Base-by-base conservation (phyloP, 2,113 vertebrate species). In the Hyaena hyaena region DNA sequence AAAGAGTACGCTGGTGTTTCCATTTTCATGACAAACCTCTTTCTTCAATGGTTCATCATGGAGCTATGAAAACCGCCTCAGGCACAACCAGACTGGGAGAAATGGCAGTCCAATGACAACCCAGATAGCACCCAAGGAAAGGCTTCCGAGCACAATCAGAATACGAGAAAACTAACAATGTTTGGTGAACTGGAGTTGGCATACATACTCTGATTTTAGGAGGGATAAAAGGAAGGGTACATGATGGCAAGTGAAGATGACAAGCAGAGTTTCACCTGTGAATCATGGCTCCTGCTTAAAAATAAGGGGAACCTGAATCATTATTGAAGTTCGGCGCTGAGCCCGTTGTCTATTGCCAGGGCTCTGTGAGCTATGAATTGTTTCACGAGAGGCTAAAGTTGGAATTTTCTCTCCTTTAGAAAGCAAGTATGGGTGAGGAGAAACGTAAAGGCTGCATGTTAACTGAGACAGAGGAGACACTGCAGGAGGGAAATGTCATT, bases 51-150 rank as follows among this genome's bases (percentile, higher is more conserved):
- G 65, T 33, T 95, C 48, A 55, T 90, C 81, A 92, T 79, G 89
- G 86, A 92, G 89, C 81, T 83, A 84, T 50, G 89, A 97, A 97
- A 96, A 94, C 65, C 90, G 95, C 92, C 96, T 81, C 43, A 88
- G 90, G 95, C 81, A 92, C 88, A 95, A 85, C 31, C 53, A 45
- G 45, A 26, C 84, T 45, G 61, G 83, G 76, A 93, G 87, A 85
- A 93, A 63, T 58, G 87, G 90, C 69, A 95, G 93, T 58, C n/a
- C 95, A 95, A 76, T 79, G 92, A 95, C 93, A 97, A 88, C 61
- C 61, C 61, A 77, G 55, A 92, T 0, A 65, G 68, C 5, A 81
- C 1, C 81, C 10, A 63, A 96, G 84, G 85, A 90, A 96, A 94
- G 58, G 61, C 35, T 84, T 73, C 45, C 31, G n/a, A 85, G 55